phyloP scores from a whole-genome alignment of 2,113 vertebrate species.

The Oophaga pumilio region DNA sequence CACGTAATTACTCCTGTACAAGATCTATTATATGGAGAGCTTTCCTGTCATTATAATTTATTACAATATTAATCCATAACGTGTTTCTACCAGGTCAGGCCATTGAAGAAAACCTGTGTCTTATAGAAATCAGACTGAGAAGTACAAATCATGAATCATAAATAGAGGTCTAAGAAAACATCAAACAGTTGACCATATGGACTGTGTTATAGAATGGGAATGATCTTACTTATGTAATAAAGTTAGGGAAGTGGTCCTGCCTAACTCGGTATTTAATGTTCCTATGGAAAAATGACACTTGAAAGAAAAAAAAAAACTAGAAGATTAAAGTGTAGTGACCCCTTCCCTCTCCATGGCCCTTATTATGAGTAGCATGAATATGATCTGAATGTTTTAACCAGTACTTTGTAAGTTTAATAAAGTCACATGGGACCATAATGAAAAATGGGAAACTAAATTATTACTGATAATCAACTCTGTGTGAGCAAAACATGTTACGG shows the following conservation, averaged over 20 bases:
- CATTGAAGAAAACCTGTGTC: conserved; percentile 68
- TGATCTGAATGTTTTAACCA: conserved; percentile 40
- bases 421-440: conserved; percentile 45
- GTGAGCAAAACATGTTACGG: background rate
- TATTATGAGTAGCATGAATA: conserved; percentile 31
- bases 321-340: conserved; percentile 52
- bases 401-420: conserved; percentile 43
- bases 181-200: conserved; percentile 80
- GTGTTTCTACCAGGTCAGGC: conserved; percentile 72
- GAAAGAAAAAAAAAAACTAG: conserved; percentile 40
- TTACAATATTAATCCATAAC: conserved; percentile 73
- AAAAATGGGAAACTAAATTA: conserved; percentile 13
- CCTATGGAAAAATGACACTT: conserved; percentile 61
- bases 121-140: conserved; percentile 77
- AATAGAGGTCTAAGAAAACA: conserved; percentile 77
- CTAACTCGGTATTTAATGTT: conserved; percentile 61
- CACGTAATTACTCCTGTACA: background rate
- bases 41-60: conserved; percentile 75
- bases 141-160: conserved; percentile 70
- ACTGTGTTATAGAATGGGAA: conserved; percentile 72
- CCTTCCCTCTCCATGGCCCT: conserved; percentile 25
- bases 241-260: conserved; percentile 61
- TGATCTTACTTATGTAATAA: conserved; percentile 69
- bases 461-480: background rate
- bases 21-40: conserved; percentile 70